phyloP scores from a whole-genome alignment of 1,140 invertebrate species.

The Dysdera silvatica region DNA sequence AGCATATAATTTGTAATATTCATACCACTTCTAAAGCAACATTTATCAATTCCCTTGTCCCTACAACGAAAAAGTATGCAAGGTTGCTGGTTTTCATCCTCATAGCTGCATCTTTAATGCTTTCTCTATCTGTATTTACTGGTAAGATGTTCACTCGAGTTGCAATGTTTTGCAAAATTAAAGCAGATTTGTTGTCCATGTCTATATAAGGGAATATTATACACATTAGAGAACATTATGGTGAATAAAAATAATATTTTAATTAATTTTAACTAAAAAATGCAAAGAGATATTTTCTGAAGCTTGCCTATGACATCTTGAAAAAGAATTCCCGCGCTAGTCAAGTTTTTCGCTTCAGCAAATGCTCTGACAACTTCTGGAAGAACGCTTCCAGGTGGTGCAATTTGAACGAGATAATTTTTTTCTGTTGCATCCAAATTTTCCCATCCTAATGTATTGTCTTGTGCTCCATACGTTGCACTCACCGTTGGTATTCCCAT shows the following conservation, averaged over 20 bases:
- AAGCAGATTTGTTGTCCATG: constrained; percentile 88
- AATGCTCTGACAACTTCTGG: constrained; percentile 71
- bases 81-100: constrained; percentile 67
- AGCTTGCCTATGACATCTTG: constrained; percentile 69
- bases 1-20: no score
- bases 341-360: constrained; percentile 70
- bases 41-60: constrained; percentile 59
- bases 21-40: constrained; percentile 53
- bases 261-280: neutral
- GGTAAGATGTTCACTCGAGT: constrained; percentile 66
- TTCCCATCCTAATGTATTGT: constrained; percentile 20
- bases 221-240: neutral
- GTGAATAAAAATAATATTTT: neutral
- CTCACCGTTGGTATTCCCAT: constrained; percentile 71
- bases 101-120: constrained; percentile 52
- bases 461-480: constrained; percentile 67
- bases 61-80: constrained; percentile 77
- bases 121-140: constrained; percentile 50
- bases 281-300: neutral
- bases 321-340: constrained; percentile 81
- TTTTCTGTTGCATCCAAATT: constrained; percentile 45
- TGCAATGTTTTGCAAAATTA: constrained; percentile 73
- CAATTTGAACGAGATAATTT: constrained; percentile 60
- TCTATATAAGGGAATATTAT: constrained; percentile 46
- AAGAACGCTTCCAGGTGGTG: constrained; percentile 72